Base-by-base conservation (phyloP, 2,797 vertebrate genomes). In the Spatula clypeata region DNA sequence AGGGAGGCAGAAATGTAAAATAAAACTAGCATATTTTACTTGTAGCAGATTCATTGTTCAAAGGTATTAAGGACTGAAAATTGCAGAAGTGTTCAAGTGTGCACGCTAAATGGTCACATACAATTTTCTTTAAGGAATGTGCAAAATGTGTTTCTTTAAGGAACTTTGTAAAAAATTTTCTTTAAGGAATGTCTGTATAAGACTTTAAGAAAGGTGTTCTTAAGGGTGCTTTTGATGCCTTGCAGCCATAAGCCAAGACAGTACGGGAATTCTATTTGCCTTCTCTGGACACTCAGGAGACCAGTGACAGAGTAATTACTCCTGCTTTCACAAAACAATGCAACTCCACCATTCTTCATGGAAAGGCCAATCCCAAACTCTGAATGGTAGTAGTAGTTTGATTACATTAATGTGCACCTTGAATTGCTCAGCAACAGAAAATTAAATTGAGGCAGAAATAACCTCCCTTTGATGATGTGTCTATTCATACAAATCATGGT, bases 31-130 rank as follows among this genome's bases (percentile, higher is more conserved):
- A 27, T 66, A 53, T 73, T 88, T 85, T 42, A 27, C 60, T 82
- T 70, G 29, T 74, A 84, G 67, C 61, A 83, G 27, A 18, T 36
- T 42, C 42, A 3, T 75, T 90, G 32, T 75, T 94, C 58, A 88
- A 93, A 93, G 66, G 57, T 61, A 90, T 61, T 71, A 80, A 60
- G 49, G 44, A 80, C 29, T 80, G 29, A 76, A 85, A 45, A 42
- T 1, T 55, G 20, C 42, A n/a, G 26, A 62, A 75, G 45, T 34
- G 42, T 71, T 75, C 72, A 27, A 0, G 34, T 45, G 45, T 45
- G 24, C 47, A 49, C 13, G 8, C 47, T 26, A 17, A 58, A 47
- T 8, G 31, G 34, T n/a, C 45, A 62, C 0, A 0, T 51, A 31
- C 38, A 44, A 8, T 26, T n/a, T 71, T 70, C 27, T 44, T 71